Conservation (phyloP, 2,113 vertebrate species). For the Asarcornis scutulata region DNA sequence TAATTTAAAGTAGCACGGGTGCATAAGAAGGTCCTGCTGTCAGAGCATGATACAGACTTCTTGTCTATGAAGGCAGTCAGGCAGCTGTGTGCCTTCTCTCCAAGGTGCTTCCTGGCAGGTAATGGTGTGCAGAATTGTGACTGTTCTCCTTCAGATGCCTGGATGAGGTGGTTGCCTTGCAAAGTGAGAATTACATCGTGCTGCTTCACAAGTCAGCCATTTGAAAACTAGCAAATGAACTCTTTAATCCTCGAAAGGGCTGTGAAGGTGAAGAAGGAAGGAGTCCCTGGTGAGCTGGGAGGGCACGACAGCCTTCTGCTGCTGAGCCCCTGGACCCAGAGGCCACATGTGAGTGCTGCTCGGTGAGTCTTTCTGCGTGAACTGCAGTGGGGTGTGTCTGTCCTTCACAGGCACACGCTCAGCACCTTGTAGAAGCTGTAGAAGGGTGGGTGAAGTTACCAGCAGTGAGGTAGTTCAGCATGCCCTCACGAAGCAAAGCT, state of each 20-base stretch:
- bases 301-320: neutral
- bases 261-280: neutral
- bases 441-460: neutral
- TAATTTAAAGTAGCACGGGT: neutral
- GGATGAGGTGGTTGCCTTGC: neutral
- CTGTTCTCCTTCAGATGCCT: neutral
- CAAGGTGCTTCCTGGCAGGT: neutral
- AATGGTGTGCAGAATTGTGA: neutral
- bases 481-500: neutral
- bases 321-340: rapidly evolving
- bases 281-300: neutral
- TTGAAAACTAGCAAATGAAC: neutral
- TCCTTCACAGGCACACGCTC: neutral
- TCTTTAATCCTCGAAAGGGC: neutral
- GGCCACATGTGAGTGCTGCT: neutral
- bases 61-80: neutral
- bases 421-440: neutral
- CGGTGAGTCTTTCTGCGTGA: neutral
- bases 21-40: neutral
- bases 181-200: neutral
- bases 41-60: neutral
- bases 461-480: neutral
- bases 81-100: neutral
- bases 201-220: neutral
- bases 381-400: neutral